A percentile compares a stretch with the other conserved stretches of the same genome.
Conservation (phyloP, 2,113 vertebrate genomes). For the Misgurnus anguillicaudatus region DNA sequence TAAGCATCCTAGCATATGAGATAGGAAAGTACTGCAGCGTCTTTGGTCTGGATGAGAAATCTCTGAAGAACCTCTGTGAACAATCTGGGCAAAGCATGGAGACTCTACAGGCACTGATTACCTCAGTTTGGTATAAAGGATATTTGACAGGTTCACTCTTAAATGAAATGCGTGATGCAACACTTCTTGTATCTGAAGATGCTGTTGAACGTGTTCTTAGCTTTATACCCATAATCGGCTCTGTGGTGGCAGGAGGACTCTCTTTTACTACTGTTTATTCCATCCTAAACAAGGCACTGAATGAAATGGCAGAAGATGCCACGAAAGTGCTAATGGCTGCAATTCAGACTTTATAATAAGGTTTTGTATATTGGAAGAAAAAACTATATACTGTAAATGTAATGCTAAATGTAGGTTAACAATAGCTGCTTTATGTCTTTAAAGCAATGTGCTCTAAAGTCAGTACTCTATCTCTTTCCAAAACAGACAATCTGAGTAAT, state of each 20-base stretch:
- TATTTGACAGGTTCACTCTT: slow-evolving; percentile 46
- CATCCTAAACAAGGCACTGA: neutral
- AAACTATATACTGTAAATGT: neutral
- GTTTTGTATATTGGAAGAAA: neutral
- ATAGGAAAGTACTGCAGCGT: slow-evolving; percentile 62
- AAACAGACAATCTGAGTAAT: too few species aligned
- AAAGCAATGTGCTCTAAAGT: too few species aligned
- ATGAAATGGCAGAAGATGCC: slow-evolving; percentile 16
- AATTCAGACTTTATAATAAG: too few species aligned
- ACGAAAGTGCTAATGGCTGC: slow-evolving; percentile 1
- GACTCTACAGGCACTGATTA: slow-evolving; percentile 63
- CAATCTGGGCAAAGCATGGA: slow-evolving; percentile 65
- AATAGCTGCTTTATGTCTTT: too few species aligned
- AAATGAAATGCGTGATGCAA: slow-evolving; percentile 60
- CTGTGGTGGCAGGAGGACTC: neutral
- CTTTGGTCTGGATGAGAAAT: slow-evolving; percentile 69
- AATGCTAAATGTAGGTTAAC: neutral
- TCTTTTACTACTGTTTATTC: neutral
- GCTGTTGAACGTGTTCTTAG: slow-evolving; percentile 45
- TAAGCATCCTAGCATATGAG: slow-evolving; percentile 57
- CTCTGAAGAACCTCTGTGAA: slow-evolving; percentile 64
- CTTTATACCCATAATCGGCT: neutral
- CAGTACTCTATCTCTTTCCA: too few species aligned
- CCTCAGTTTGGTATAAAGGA: slow-evolving; percentile 62
- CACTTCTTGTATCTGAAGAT: slow-evolving; percentile 38